These are phyloP conservation scores for Oenanthe melanoleuca DNA, from an alignment of 2,113 vertebrate genomes.

Conservation along the genomic window DNA sequence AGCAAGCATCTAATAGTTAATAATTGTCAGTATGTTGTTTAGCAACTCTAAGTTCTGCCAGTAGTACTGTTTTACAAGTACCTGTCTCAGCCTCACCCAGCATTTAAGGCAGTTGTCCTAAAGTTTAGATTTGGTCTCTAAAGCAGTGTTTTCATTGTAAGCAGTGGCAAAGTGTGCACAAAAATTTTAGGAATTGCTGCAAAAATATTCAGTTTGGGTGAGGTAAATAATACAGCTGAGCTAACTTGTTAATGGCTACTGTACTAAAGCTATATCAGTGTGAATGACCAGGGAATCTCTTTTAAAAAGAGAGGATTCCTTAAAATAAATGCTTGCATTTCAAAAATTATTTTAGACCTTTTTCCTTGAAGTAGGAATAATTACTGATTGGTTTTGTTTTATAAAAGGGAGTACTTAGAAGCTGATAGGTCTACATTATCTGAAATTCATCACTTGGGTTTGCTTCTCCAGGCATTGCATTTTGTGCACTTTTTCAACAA, in stretches of 20 bases:
- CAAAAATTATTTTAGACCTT: neutral
- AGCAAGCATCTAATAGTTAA: constrained; percentile 64
- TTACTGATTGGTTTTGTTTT: neutral
- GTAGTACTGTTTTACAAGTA: constrained; percentile 42
- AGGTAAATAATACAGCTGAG: neutral
- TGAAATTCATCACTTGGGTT: neutral
- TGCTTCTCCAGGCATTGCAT: neutral
- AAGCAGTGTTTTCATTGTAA: neutral
- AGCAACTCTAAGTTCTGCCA: constrained; percentile 43
- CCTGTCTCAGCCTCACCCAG: neutral
- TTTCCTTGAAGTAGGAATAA: neutral
- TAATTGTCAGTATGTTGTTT: constrained; percentile 21
- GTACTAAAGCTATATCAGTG: neutral
- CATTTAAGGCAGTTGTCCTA: neutral
- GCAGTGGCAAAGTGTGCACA: neutral
- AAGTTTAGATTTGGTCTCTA: constrained; percentile 15
- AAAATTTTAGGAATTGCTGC: neutral
- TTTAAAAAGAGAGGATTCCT: neutral
- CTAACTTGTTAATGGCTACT: neutral
- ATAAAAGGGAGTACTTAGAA: neutral
- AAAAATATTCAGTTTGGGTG: neutral
- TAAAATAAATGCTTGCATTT: constrained; percentile 16
- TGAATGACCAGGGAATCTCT: neutral
- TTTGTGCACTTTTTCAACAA: neutral
- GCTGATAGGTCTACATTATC: neutral